These are phyloP conservation scores for Mimumesa dahlbomi DNA, from an alignment of 2,888 invertebrate genomes.

Conservation along the genomic window DNA sequence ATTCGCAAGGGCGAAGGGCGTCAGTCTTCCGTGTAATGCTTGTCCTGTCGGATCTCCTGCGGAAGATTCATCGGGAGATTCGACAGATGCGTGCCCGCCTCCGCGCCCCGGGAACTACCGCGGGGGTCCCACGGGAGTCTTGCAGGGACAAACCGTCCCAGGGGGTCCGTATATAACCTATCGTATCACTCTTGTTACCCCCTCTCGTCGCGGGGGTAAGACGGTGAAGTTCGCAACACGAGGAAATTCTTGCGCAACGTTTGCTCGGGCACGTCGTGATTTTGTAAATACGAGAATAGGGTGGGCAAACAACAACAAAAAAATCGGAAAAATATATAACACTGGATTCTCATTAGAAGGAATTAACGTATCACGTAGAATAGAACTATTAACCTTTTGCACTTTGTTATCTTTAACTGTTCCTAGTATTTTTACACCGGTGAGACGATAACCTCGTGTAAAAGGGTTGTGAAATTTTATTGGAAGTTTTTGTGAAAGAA, in stretches of 20 bases:
- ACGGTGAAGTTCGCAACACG: neutral
- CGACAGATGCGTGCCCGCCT: slow-evolving; percentile 69
- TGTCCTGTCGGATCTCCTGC: slow-evolving; percentile 53
- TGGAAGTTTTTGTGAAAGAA: too few relatives aligned
- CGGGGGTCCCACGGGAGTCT: slow-evolving; percentile 74
- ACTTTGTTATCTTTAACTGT: too few relatives aligned
- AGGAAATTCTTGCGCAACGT: slow-evolving; percentile 25
- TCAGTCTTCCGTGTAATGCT: slow-evolving; percentile 66
- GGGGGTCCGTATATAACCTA: slow-evolving; percentile 50
- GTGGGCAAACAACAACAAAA: neutral
- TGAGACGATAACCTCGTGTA: too few relatives aligned
- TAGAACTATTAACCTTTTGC: too few relatives aligned
- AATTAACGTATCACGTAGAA: too few relatives aligned
- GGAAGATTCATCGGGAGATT: slow-evolving; percentile 61
- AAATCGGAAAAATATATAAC: neutral
- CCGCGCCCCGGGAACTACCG: slow-evolving; percentile 61
- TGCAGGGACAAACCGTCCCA: slow-evolving; percentile 77
- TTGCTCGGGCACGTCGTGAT: slow-evolving; percentile 21
- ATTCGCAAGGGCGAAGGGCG: slow-evolving; percentile 55
- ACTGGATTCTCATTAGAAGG: too few relatives aligned
- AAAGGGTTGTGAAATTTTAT: too few relatives aligned
- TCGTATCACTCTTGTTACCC: slow-evolving; percentile 51
- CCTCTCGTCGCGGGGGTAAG: slow-evolving; percentile 8
- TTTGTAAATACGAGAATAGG: too few relatives aligned
- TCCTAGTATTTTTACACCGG: too few relatives aligned